These are phyloP conservation scores for Cotesia vestalis DNA, from an alignment of 1,140 invertebrate genomes.

Conservation along the genomic window DNA sequence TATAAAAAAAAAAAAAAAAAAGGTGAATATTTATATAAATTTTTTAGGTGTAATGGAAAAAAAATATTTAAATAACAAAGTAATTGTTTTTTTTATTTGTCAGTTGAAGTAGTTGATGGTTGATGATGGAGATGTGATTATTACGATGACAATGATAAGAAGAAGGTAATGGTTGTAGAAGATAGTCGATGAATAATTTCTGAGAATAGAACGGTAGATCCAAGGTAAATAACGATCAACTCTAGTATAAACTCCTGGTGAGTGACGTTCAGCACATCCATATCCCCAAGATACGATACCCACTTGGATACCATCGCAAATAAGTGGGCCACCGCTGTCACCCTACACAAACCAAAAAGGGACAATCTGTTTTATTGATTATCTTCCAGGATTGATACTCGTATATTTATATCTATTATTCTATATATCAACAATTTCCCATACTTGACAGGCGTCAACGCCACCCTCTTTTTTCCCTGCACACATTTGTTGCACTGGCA, in stretches of 20 bases:
- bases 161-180: not conserved
- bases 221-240: constrained; percentile 71
- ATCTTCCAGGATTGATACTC: not conserved
- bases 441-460: constrained; percentile 68
- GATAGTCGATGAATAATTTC: constrained; percentile 26
- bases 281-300: constrained; percentile 77
- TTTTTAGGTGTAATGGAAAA: no score
- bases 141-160: not conserved
- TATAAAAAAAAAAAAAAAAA: not conserved
- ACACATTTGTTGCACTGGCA: constrained; percentile 59
- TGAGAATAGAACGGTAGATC: constrained; percentile 61
- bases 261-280: constrained; percentile 72
- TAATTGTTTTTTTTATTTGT: not conserved
- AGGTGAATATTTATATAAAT: no score
- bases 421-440: constrained; percentile 18
- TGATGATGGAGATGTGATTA: not conserved
- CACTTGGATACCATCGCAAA: constrained; percentile 61
- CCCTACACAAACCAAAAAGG: constrained; percentile 48
- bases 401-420: constrained; percentile 9
- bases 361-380: constrained; percentile 2
- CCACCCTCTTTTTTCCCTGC: constrained; percentile 68
- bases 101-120: not conserved
- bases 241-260: constrained; percentile 77
- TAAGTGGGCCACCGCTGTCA: constrained; percentile 55
- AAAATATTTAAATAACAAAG: no score